Evolutionary conservation across 2,113 vertebrate genomes (phyloP), one percentile per base, ranked within the genome.

Genomic region (Saccopteryx leptura): DNA sequence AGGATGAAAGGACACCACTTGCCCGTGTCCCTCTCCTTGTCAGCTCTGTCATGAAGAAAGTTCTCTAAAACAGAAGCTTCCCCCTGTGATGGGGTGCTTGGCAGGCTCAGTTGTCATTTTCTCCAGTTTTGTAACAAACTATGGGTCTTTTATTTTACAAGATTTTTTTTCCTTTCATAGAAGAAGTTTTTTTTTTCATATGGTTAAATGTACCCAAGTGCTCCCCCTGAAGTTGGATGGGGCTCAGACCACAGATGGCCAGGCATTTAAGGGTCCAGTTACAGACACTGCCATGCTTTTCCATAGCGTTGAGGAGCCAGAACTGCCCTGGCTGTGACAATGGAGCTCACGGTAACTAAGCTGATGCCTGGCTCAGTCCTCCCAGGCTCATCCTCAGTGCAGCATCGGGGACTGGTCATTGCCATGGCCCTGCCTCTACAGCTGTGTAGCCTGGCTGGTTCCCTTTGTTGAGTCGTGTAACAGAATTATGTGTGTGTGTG

Each of bases 381-480:
- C 46, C 19, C 63, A 52, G 0, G 58, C 48, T 61, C 52, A 11
- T 48, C 61, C 50, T 52, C 52, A 23, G 39, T 18, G 4, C 61
- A 19, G 5, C 9, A 1, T 58, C 50, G 50, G 46, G 56, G 89
- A 48, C 58, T n/a, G 52, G 9, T 31, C 21, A 4, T 11, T 39
- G 39, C 72, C 0, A 0, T 17, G 60, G 46, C 9, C 21, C 31
- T 88, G 84, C 39, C 39, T 68, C 23, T 5, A 4, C 26, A 21
- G 0, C 72, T 28, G 28, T 26, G 26, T 31, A 9, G 54, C 15
- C 60, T 66, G 85, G 52, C 66, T 15, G 69, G 28, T 23, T 26
- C 4, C 23, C 56, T 96, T 58, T 84, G 79, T 87, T 93, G 50
- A 90, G n/a, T 91, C 54, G 48, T 39, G 82, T 9, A 91, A 82